Conservation (phyloP, 2,888 invertebrate species). For the Petrophora chlorosata region DNA sequence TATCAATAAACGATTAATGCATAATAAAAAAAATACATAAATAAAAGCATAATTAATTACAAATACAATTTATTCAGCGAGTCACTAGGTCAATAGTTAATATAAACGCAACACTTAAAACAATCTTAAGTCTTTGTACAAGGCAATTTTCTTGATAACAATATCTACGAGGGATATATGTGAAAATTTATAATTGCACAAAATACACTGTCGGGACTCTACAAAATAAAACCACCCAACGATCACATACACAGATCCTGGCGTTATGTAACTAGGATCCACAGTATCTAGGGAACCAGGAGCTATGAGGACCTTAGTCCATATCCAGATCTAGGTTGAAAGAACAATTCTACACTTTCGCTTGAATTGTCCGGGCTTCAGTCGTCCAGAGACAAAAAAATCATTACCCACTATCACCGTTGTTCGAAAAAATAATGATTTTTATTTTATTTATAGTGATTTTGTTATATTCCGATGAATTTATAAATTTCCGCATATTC, state of each 20-base stretch:
- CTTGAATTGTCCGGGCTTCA: too few species aligned
- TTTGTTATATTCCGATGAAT: not conserved
- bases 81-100: slow-evolving; percentile 64
- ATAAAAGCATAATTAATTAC: slow-evolving; percentile 44
- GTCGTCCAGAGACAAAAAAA: too few species aligned
- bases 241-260: too few species aligned
- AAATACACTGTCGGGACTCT: too few species aligned
- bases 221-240: too few species aligned
- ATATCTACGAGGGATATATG: slow-evolving; percentile 30
- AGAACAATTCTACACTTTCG: too few species aligned
- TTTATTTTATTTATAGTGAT: not conserved
- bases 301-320: too few species aligned
- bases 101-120: slow-evolving; percentile 70
- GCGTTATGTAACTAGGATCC: too few species aligned
- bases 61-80: slow-evolving; percentile 68
- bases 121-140: slow-evolving; percentile 73
- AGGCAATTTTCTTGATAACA: slow-evolving; percentile 66
- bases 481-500: slow-evolving; percentile 25
- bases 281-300: too few species aligned
- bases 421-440: too few species aligned
- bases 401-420: too few species aligned
- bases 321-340: too few species aligned
- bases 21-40: not conserved
- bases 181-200: slow-evolving; percentile 17
- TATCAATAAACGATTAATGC: not conserved